A percentile compares a stretch with the other conserved stretches of the same genome.
These are phyloP conservation scores for Anoplophora glabripennis DNA, from an alignment of 1,140 invertebrate genomes.

Conservation along the genomic window DNA sequence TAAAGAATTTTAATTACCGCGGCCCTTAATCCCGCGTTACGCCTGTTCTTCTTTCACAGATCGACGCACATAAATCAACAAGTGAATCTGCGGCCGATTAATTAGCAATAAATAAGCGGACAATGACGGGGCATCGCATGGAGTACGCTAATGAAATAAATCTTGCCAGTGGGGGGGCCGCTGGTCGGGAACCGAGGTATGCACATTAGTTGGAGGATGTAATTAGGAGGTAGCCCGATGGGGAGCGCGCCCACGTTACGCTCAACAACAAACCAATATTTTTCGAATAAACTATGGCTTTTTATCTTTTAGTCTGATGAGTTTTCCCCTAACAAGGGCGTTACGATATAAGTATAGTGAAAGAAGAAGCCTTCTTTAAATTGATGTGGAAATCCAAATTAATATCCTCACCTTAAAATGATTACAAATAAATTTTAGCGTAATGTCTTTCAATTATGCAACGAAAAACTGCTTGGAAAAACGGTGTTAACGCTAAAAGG, in stretches of 20 bases:
- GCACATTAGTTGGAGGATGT: constrained; percentile 10
- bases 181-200: not conserved
- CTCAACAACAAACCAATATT: not conserved
- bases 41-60: constrained; percentile 2
- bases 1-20: too few relatives aligned
- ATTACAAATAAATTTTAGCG: too few relatives aligned
- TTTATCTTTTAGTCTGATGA: too few relatives aligned
- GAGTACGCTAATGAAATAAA: constrained; percentile 9
- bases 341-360: too few relatives aligned
- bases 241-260: constrained; percentile 4
- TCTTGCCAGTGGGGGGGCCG: constrained; percentile 10
- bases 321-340: too few relatives aligned
- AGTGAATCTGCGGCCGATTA: constrained; percentile 6
- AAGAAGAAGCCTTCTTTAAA: too few relatives aligned
- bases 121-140: constrained; percentile 9
- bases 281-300: too few relatives aligned
- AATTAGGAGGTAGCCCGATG: constrained; percentile 5
- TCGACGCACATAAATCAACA: constrained; percentile 5
- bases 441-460: too few relatives aligned
- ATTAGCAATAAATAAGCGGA: constrained; percentile 10
- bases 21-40: not conserved
- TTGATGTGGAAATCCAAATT: too few relatives aligned
- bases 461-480: too few relatives aligned
- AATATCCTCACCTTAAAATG: too few relatives aligned
- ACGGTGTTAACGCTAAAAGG: too few relatives aligned